A percentile compares a stretch with the other conserved stretches of the same genome.
Evolutionary conservation across 2,797 vertebrate genomes (phyloP).

Genomic region (Dicrostonyx torquatus): DNA sequence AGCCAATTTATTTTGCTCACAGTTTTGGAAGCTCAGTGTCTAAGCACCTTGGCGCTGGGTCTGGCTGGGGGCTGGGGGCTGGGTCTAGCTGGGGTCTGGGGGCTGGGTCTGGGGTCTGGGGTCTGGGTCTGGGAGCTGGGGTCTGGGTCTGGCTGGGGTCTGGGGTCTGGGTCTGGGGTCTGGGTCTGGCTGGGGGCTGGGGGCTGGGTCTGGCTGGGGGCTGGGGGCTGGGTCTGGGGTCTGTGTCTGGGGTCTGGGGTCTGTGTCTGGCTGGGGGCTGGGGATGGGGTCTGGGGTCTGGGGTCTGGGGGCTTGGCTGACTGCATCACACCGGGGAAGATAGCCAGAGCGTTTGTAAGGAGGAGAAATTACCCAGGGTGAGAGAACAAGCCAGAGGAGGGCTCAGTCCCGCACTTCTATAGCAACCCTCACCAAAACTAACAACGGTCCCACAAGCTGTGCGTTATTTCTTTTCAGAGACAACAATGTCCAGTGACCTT

Average conservation of each 20-base stretch:
- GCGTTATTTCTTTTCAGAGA: not conserved
- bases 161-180: not conserved
- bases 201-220: not conserved
- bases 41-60: not conserved
- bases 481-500: not conserved
- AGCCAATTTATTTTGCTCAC: not conserved
- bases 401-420: not conserved
- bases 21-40: not conserved
- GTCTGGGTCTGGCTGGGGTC: not conserved
- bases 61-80: not conserved
- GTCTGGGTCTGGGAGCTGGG: not conserved
- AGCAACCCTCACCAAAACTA: not conserved
- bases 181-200: not conserved
- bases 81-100: not conserved
- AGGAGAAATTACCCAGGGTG: not conserved
- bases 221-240: not conserved
- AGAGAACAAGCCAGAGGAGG: not conserved
- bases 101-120: not conserved
- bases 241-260: not conserved
- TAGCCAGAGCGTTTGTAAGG: not conserved
- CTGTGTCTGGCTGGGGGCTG: not conserved
- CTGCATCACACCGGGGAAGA: not conserved
- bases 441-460: not conserved
- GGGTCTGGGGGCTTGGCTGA: not conserved
- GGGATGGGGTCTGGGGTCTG: not conserved